These are phyloP conservation scores for Tragopan temminckii DNA, from an alignment of 2,797 vertebrate species.

Conservation along the genomic window DNA sequence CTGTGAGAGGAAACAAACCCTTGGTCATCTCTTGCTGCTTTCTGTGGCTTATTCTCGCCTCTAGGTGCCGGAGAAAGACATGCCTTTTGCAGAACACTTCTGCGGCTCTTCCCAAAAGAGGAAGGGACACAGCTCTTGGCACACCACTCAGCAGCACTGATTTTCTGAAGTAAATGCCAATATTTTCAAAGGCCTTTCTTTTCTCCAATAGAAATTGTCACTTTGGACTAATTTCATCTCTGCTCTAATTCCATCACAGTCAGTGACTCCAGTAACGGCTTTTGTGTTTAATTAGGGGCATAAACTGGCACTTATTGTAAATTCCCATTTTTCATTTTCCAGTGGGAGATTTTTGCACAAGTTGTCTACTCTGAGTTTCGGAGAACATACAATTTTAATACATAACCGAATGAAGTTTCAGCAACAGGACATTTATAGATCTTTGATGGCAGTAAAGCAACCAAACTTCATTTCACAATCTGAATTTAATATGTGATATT, in stretches of 20 bases:
- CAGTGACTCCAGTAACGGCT: background rate
- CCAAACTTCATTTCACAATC: constrained; percentile 54
- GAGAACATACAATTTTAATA: constrained; percentile 26
- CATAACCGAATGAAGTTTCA: constrained; percentile 40
- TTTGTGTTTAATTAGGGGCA: constrained; percentile 39
- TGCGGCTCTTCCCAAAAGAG: background rate
- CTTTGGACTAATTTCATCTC: background rate
- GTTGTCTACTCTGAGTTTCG: constrained; percentile 10
- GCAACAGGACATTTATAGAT: constrained; percentile 52
- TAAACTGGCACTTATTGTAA: constrained; percentile 14
- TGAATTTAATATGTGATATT: constrained; percentile 60
- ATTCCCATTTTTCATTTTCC: constrained; percentile 49
- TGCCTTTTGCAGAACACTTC: background rate
- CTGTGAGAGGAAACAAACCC: background rate
- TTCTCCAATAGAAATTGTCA: background rate
- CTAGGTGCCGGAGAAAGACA: background rate
- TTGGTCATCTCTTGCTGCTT: background rate
- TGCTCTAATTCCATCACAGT: constrained; percentile 20
- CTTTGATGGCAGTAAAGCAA: constrained; percentile 56
- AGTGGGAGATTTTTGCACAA: constrained; percentile 25
- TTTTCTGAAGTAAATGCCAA: background rate
- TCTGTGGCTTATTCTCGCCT: background rate
- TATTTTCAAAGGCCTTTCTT: background rate
- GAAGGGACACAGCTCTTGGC: background rate
- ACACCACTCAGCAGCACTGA: background rate